A percentile compares a stretch with the other conserved stretches of the same genome.
phyloP scores from a whole-genome alignment of 2,888 invertebrate species.

The Diarsia dahlii region DNA sequence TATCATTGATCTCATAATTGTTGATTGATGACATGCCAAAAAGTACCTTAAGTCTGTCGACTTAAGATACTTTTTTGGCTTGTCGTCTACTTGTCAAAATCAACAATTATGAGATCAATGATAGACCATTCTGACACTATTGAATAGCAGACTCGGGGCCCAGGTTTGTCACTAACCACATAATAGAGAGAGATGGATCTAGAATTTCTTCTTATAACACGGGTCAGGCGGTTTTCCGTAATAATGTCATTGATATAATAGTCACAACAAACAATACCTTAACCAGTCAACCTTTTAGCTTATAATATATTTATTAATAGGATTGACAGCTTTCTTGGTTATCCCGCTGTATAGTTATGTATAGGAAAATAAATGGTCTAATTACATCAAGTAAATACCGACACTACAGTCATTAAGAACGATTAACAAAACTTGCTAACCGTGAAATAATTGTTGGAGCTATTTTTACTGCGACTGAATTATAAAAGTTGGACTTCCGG shows the following conservation, averaged over 20 bases:
- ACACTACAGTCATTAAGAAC: slow-evolving; percentile 18
- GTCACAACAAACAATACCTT: neutral
- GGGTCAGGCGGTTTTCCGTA: neutral
- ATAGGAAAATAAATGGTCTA: slow-evolving; percentile 21
- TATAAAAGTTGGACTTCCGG: slow-evolving; percentile 35
- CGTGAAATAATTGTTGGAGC: slow-evolving; percentile 46
- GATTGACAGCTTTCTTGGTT: slow-evolving; percentile 14
- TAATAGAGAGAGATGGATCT: neutral
- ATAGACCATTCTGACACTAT: too few relatives aligned
- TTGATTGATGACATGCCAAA: too few relatives aligned
- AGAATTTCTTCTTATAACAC: neutral
- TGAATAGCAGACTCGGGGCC: too few relatives aligned
- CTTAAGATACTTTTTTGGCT: too few relatives aligned
- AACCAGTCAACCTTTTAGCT: slow-evolving; percentile 15
- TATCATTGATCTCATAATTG: too few relatives aligned
- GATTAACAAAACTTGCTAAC: slow-evolving; percentile 37
- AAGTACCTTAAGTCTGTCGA: too few relatives aligned
- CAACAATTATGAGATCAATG: too few relatives aligned
- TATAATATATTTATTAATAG: slow-evolving; percentile 23
- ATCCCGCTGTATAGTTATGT: slow-evolving; percentile 6
- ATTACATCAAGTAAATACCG: slow-evolving; percentile 36
- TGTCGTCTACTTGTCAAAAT: too few relatives aligned
- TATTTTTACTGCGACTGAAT: slow-evolving; percentile 22
- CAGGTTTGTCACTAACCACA: too few relatives aligned
- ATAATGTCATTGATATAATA: neutral